Evolutionary conservation across 2,888 invertebrate genomes (phyloP), one percentile per base, ranked within the genome.

Genomic region (Atethmia centrago): DNA sequence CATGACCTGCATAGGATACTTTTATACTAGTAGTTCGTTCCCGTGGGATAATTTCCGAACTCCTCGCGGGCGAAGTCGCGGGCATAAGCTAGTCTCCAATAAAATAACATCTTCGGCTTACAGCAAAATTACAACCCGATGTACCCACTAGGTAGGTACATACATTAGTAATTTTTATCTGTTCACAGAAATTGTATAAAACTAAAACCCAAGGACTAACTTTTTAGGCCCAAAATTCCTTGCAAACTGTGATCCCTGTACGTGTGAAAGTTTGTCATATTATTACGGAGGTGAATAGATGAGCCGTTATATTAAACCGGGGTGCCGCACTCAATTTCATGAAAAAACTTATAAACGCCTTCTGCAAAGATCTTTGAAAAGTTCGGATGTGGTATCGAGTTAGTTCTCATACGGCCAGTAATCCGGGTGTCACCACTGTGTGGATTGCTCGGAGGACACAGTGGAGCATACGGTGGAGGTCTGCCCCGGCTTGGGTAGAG

Each of bases 231-330:
- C 8, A 14, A 80, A 75, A 80, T 72, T 61, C 42, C 47, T 61
- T 49, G 16, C 61, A 75, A 80, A 61, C 53, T 80, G 75, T 80
- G 53, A 64, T 63, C 80, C 28, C 14, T 71, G 74, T 80, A 87
- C 79, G 92, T 91, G 91, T 91, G 90, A 92, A 94, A 95, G 90
- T 94, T 94, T 87, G 92, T 90, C 90, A 92, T 93, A 93, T 93
- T 93, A 92, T 92, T 91, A 87, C 82, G 73, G 85, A 75, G 88
- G 92, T 90, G 90, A 92, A 93, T 91, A 90, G 94, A 94, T 93
- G 94, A 92, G 92, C 88, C 90, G 90, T 95, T 94, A 93, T 94
- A 95, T 95, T 95, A 94, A 95, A 94, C 92, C 88, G 85, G 86
- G 91, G 91, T 89, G 89, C 81, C 89, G 88, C 92, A 94, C 94